Evolutionary conservation across 2,113 vertebrate genomes (phyloP).

Genomic region (Chloropsis cyanopogon): DNA sequence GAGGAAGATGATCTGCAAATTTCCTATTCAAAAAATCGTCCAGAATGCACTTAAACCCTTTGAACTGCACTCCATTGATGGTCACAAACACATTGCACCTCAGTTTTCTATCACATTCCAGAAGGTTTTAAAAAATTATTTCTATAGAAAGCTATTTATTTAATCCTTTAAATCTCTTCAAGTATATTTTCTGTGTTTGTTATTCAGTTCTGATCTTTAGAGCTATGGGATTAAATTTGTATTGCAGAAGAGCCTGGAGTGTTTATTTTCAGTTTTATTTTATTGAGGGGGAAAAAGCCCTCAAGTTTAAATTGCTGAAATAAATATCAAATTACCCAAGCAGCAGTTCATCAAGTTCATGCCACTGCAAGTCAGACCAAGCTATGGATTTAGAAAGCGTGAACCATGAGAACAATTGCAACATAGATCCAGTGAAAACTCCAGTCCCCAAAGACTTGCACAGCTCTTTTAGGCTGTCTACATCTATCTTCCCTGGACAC

Average conservation of each 20-base stretch:
- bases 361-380: neutral
- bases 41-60: neutral
- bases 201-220: neutral
- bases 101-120: neutral
- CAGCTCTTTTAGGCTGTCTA: neutral
- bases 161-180: neutral
- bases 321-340: neutral
- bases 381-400: conserved; percentile 8
- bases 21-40: neutral
- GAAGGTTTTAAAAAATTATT: neutral
- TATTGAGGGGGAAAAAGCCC: fast-evolving
- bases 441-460: neutral
- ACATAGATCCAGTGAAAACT: neutral
- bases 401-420: conserved; percentile 18
- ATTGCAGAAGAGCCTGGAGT: neutral
- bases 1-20: neutral
- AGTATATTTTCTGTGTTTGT: neutral
- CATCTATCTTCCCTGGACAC: neutral
- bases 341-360: conserved; percentile 15
- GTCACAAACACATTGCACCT: neutral
- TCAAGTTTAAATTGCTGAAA: neutral
- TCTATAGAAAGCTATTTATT: neutral
- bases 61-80: neutral
- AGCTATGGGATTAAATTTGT: neutral
- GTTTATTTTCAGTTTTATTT: neutral